Percentiles rank a stretch among this genome's conserved stretches.
These are phyloP conservation scores for Ceyx cyanopectus DNA, from an alignment of 2,113 vertebrate genomes.

Conservation along the genomic window DNA sequence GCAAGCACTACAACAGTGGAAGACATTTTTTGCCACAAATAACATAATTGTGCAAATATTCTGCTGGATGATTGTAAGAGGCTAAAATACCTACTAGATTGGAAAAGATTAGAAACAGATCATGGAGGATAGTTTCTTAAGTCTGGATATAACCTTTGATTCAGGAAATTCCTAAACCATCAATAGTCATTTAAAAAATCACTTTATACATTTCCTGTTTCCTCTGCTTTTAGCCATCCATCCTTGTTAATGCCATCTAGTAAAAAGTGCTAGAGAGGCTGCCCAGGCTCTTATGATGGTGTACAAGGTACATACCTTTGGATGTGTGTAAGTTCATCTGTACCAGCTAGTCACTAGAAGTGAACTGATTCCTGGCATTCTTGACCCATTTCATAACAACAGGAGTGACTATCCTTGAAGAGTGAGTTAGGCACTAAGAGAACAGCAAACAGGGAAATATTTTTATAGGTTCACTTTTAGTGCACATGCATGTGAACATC, in stretches of 20 bases:
- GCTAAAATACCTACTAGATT: background rate
- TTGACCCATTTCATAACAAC: background rate
- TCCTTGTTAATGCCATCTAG: background rate
- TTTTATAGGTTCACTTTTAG: background rate
- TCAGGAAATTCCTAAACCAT: constrained; percentile 29
- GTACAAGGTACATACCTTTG: background rate
- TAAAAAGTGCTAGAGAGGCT: background rate
- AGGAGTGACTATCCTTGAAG: background rate
- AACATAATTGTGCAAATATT: background rate
- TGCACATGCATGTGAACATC: fast-evolving
- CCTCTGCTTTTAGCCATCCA: background rate
- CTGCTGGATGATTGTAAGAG: background rate
- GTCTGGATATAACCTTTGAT: background rate
- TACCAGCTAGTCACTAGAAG: background rate
- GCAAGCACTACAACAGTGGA: background rate
- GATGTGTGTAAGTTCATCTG: background rate
- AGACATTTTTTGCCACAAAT: background rate
- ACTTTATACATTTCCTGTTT: background rate
- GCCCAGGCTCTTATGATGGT: background rate
- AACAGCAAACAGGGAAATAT: background rate
- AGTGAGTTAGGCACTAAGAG: background rate
- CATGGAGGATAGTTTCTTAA: background rate
- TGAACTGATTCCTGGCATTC: background rate
- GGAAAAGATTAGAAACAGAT: background rate
- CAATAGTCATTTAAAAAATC: background rate